Evolutionary conservation across 2,888 invertebrate species (phyloP), one percentile per base, ranked within the genome.

Genomic region (Chaitophorus viminalis): DNA sequence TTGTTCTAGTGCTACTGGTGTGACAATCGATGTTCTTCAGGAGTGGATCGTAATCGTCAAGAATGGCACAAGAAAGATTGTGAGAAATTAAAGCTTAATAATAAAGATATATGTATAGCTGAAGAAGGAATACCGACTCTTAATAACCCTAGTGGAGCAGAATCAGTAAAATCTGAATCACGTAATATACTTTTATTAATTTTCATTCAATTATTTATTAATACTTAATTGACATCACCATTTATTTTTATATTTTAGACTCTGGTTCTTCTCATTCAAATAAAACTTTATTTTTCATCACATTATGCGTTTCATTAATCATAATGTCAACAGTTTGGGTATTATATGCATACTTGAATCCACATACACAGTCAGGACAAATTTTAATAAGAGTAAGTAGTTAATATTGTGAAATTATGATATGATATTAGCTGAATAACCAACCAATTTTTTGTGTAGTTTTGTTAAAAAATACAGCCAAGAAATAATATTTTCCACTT

Each of bases 281-380:
- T 54, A 79, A 76, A 74, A 82, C 72, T 36, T 54, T 89, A 60
- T 81, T 86, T 36, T 77, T 86, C n/a, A 77, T 86, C 68, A 77
- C 89, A 33, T 60, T 89, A 18, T 88, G 54, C 81, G 21, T 82
- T 65, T 86, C 74, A 79, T 39, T 85, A 75, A 54, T 65, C 33
- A 68, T 76, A 54, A 77, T 84, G 88, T 72, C 76, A 36, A n/a
- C 25, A 60, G 54, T 94, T 17, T 99, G 99, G 99, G 92, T 95
- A 31, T 92, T 95, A 31, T 99, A 99, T 92, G 99, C 99, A 6
- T 99, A 99, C 93, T 95, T 96, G 91, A 97, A 98, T 93, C 99
- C 99, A 3, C 98, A 98, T 91, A 96, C 98, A 11, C 94, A 96
- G 82, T 98, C 98, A 90, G 99, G 99, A 89, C 98, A 99, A 92